Evolutionary conservation across 2,797 vertebrate genomes (phyloP), one percentile per base, ranked within the genome.

Genomic region (Pseudomugil gertrudae): DNA sequence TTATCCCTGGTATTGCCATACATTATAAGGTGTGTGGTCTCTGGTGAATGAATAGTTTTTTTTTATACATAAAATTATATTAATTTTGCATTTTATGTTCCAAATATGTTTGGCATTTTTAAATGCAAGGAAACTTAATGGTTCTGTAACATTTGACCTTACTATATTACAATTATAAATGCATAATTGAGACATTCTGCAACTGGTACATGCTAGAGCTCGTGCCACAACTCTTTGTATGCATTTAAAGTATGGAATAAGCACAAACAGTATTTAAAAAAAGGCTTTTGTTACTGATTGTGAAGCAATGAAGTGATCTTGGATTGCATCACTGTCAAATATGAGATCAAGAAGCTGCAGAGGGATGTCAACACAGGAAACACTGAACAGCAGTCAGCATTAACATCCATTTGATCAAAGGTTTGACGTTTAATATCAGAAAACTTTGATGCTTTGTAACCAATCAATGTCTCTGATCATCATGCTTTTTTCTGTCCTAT

Each of bases 341-440:
- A 83, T 35, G 45, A 81, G 77, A 87, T 81, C 74, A 89, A 81
- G 71, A 63, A 80, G 69, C 63, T 67, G 70, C 48, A 27, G 8
- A 23, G 66, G 63, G 80, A 81, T 14, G 11, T 19, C 69, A 86
- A 81, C 76, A 78, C 84, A 83, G 82, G 57, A 35, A 54, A 40
- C 54, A 27, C 83, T 80, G 78, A 36, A 79, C 70, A 52, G 66
- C 35, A 48, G 65, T 83, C 72, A 38, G 60, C 57, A 53, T 52
- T 69, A 36, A 84, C 74, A 77, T 68, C 33, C 62, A 53, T 55
- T 75, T 81, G 82, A 89, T 88, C 84, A 85, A 84, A 87, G 77
- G 33, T 79, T 78, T 23, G 17, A 47, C 57, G 72, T 80, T 80
- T 78, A 82, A 80, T 70, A 48, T 70, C 33, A 54, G 64, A 45